Conservation (phyloP, 2,797 vertebrate genomes). For the Poliocrania exsul region DNA sequence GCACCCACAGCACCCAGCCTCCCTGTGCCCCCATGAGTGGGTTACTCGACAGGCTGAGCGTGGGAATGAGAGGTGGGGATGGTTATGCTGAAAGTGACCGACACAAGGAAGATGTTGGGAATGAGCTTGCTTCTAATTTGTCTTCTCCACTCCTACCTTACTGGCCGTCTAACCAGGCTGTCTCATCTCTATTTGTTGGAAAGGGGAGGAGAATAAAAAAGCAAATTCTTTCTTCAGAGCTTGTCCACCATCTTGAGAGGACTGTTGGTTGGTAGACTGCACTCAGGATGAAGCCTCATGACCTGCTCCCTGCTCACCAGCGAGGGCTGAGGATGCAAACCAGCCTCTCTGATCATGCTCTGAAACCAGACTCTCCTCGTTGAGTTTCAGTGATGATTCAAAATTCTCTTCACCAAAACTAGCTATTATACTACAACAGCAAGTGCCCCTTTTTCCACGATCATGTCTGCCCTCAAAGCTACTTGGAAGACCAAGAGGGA, state of each 20-base stretch:
- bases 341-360: neutral
- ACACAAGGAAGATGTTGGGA: neutral
- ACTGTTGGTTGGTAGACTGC: neutral
- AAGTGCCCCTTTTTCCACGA: neutral
- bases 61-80: neutral
- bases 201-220: neutral
- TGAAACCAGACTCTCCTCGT: neutral
- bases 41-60: neutral
- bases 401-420: neutral
- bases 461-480: neutral
- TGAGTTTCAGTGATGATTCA: neutral
- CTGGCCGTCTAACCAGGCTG: neutral
- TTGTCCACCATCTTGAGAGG: neutral
- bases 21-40: neutral
- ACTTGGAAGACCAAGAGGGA: neutral
- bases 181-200: neutral
- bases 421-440: neutral
- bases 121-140: neutral
- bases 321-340: neutral
- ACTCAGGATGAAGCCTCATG: neutral
- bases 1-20: neutral
- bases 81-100: neutral
- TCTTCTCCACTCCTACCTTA: neutral
- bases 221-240: neutral
- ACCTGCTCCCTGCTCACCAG: neutral